A percentile compares a stretch with the other conserved stretches of the same genome.
Conservation (phyloP, 2,797 vertebrate genomes). For the Crocodylus rhombifer region DNA sequence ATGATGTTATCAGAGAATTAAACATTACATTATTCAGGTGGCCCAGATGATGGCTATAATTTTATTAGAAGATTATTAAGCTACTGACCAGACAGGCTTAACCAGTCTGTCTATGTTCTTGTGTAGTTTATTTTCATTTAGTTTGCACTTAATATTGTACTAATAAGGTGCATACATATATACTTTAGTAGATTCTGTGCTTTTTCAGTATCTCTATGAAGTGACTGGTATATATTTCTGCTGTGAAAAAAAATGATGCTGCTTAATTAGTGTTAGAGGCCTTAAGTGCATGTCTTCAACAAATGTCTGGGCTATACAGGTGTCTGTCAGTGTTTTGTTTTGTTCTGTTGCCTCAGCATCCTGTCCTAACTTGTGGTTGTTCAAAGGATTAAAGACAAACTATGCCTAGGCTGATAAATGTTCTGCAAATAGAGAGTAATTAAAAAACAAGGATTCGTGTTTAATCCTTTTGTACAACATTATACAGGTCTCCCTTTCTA, state of each 20-base stretch:
- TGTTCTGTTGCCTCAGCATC: slow-evolving; percentile 23
- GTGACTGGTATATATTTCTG: slow-evolving; percentile 38
- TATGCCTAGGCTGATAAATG: not conserved
- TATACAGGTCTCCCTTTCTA: not conserved
- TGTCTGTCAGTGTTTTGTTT: slow-evolving; percentile 19
- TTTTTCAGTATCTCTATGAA: slow-evolving; percentile 27
- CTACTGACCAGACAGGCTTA: not conserved
- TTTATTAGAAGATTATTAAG: not conserved
- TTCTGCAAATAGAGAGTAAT: not conserved
- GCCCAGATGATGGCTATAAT: not conserved
- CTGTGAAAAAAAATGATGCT: slow-evolving; percentile 67
- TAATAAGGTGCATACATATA: not conserved
- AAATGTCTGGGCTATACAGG: not conserved
- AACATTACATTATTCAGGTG: slow-evolving; percentile 11
- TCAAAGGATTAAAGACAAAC: slow-evolving; percentile 56
- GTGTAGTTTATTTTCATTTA: not conserved
- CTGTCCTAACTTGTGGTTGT: slow-evolving; percentile 49
- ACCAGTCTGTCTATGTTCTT: not conserved
- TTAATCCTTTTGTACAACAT: not conserved
- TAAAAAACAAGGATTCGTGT: slow-evolving; percentile 24
- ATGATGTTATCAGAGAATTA: not conserved
- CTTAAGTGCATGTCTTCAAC: slow-evolving; percentile 66
- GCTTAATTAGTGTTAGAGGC: slow-evolving; percentile 79
- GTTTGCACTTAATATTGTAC: slow-evolving; percentile 15
- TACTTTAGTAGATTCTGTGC: slow-evolving; percentile 48